Evolutionary conservation across 2,797 vertebrate species (phyloP).

Genomic region (Hyperoplus immaculatus): DNA sequence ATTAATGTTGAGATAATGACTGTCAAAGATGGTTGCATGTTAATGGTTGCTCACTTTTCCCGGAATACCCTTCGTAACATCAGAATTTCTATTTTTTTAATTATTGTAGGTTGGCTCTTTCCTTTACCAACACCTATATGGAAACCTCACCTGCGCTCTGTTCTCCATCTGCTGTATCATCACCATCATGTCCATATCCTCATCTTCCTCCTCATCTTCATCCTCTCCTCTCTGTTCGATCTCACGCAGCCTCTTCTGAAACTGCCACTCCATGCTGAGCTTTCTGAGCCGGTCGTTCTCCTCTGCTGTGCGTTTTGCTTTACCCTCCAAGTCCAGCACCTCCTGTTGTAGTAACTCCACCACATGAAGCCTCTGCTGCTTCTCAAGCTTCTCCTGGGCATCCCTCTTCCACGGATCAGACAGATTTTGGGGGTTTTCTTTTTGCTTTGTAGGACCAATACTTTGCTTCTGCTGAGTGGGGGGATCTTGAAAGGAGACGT

Average conservation of each 20-base stretch:
- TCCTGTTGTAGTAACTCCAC: slow-evolving; percentile 90
- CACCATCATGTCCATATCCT: slow-evolving; percentile 88
- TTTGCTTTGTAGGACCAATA: slow-evolving; percentile 61
- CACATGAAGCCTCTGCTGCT: slow-evolving; percentile 87
- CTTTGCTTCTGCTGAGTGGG: slow-evolving; percentile 83
- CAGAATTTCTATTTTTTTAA: not conserved
- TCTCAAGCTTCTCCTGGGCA: slow-evolving; percentile 87
- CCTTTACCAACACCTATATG: not conserved
- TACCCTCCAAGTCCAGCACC: slow-evolving; percentile 89
- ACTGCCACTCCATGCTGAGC: slow-evolving; percentile 94
- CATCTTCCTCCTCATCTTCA: slow-evolving; percentile 88
- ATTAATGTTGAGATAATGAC: too few species aligned
- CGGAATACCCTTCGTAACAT: not conserved
- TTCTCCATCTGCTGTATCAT: slow-evolving; percentile 88
- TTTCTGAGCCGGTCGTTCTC: slow-evolving; percentile 89
- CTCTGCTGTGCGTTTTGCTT: slow-evolving; percentile 83
- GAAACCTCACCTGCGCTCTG: slow-evolving; percentile 86
- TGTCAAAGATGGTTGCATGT: too few species aligned
- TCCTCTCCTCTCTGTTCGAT: slow-evolving; percentile 88
- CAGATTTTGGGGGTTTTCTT: slow-evolving; percentile 73
- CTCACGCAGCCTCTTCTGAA: slow-evolving; percentile 93
- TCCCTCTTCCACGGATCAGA: slow-evolving; percentile 90
- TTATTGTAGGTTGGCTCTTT: not conserved
- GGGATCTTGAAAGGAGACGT: slow-evolving; percentile 84
- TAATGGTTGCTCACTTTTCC: not conserved